Evolutionary conservation across 1,140 invertebrate species (phyloP).

Genomic region (Aphelinus certus): DNA sequence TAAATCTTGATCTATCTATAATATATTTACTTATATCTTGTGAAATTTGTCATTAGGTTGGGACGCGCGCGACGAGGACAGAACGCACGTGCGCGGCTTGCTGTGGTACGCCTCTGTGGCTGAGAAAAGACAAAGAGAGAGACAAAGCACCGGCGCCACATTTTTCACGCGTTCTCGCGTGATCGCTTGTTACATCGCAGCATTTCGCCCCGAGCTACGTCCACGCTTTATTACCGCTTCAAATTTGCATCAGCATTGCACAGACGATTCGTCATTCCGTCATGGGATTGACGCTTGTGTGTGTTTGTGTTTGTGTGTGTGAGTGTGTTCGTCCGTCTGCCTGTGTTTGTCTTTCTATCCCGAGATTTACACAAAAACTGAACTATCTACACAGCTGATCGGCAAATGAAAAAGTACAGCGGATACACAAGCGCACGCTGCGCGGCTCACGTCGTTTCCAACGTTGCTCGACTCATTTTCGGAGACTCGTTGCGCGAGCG

Average conservation of each 20-base stretch:
- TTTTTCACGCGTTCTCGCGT: background rate
- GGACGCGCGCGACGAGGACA: slow-evolving; percentile 23
- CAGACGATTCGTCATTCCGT: slow-evolving; percentile 38
- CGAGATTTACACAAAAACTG: too few species aligned
- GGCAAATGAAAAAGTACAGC: slow-evolving; percentile 11
- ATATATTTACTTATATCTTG: slow-evolving; percentile 30
- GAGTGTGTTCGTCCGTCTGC: too few species aligned
- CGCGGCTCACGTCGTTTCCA: too few species aligned
- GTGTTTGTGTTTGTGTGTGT: too few species aligned
- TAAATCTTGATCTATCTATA: slow-evolving; percentile 35
- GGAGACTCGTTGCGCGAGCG: background rate
- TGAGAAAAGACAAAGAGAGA: background rate
- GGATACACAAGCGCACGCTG: background rate
- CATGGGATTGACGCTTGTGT: slow-evolving; percentile 34
- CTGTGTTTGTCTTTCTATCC: too few species aligned
- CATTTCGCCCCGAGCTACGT: slow-evolving; percentile 14
- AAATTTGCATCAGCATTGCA: slow-evolving; percentile 12
- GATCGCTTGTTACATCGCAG: slow-evolving; percentile 17
- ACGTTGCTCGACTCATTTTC: background rate
- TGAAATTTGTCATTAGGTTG: slow-evolving; percentile 33
- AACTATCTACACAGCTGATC: slow-evolving; percentile 1
- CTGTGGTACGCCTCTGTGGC: background rate
- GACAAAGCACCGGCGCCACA: slow-evolving; percentile 10
- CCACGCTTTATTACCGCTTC: slow-evolving; percentile 11
- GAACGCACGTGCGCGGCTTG: slow-evolving; percentile 9